A percentile compares a stretch with the other conserved stretches of the same genome.
Conservation (phyloP, 2,888 invertebrate species). For the Lepidochrysops patricia region DNA sequence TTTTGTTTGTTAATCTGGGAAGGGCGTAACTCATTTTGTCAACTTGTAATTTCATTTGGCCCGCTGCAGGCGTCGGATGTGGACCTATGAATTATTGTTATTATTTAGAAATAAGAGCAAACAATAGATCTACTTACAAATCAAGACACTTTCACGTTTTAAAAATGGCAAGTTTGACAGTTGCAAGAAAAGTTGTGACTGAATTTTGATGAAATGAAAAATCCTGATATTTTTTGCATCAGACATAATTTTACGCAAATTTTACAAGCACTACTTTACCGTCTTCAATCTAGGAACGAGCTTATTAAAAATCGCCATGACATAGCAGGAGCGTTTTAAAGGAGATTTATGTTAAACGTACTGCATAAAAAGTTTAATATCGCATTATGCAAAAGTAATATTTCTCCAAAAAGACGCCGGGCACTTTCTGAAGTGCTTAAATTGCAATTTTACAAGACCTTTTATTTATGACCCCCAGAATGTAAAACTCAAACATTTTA, state of each 20-base stretch:
- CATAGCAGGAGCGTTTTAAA: background rate
- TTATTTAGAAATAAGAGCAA: conserved; percentile 35
- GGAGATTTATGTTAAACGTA: conserved; percentile 26
- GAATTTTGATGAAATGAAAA: background rate
- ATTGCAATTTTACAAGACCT: conserved; percentile 69
- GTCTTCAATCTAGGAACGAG: background rate
- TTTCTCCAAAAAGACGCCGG: conserved; percentile 50
- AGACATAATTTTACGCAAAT: too few species aligned
- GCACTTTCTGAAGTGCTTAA: conserved; percentile 65
- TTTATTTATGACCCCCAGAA: conserved; percentile 70
- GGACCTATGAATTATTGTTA: conserved; percentile 51
- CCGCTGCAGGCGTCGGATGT: conserved; percentile 48
- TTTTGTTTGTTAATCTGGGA: conserved; percentile 75
- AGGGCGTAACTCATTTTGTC: conserved; percentile 74
- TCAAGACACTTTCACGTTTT: too few species aligned
- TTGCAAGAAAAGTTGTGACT: background rate
- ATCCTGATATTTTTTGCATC: too few species aligned
- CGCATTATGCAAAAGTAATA: conserved; percentile 33
- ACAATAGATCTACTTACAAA: background rate
- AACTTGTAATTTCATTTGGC: conserved; percentile 70
- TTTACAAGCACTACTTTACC: background rate
- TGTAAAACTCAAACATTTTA: conserved; percentile 73
- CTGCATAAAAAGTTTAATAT: conserved; percentile 39
- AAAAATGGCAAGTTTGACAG: too few species aligned
- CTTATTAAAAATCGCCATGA: background rate